These are phyloP conservation scores for Scytalopus superciliaris DNA, from an alignment of 2,113 vertebrate species.

Conservation along the genomic window DNA sequence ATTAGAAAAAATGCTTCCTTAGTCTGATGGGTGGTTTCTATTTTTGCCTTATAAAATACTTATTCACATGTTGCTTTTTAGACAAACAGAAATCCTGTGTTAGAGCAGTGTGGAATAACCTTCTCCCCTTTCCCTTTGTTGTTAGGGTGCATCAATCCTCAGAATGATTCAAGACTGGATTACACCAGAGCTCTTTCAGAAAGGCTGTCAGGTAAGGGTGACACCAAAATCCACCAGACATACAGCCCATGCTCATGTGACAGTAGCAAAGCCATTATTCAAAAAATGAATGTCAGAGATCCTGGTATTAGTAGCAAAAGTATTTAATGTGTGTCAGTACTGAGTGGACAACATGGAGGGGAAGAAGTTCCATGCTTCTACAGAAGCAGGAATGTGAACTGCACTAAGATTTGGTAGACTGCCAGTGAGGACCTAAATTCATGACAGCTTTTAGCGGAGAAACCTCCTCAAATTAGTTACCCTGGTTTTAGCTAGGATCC, in stretches of 20 bases:
- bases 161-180: conserved; percentile 87
- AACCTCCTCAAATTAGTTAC: background rate
- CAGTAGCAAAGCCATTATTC: background rate
- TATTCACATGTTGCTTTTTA: background rate
- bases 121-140: background rate
- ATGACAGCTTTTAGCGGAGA: background rate
- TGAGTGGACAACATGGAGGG: background rate
- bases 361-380: background rate
- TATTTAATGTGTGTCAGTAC: background rate
- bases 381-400: background rate
- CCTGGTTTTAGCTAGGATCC: background rate
- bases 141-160: conserved; percentile 85
- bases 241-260: background rate
- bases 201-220: conserved; percentile 81
- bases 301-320: background rate
- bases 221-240: background rate
- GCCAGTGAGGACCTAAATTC: background rate
- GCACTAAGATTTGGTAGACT: background rate
- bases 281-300: background rate
- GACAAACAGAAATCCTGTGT: background rate
- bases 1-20: background rate
- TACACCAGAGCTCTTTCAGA: conserved; percentile 77
- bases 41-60: background rate
- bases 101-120: background rate
- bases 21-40: background rate